Base-by-base conservation (phyloP, 2,888 invertebrate genomes). In the Andrena hattorfiana region DNA sequence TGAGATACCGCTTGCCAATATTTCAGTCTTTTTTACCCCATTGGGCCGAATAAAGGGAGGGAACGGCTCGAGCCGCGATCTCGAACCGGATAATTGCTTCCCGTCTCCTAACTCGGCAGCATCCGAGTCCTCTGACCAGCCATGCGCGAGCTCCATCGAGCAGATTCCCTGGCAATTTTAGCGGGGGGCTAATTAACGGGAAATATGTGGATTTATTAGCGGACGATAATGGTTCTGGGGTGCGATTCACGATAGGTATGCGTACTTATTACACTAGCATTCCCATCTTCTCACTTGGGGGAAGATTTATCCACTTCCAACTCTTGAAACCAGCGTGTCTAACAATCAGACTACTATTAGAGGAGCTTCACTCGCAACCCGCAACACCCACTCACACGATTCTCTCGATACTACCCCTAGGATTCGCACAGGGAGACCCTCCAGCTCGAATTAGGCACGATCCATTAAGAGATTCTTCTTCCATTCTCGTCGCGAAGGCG, bases 1-100 rank as follows among this genome's bases (percentile, higher is more conserved):
- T 92, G 93, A 94, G 93, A 94, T 94, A 93, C 93, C 92, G 94
- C 92, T 93, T 94, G 93, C 93, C 93, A 93, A 94, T 94, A 94
- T 93, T 94, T 93, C 93, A 93, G 91, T 91, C 88, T 91, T 93
- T 91, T 93, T 91, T 92, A 90, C 89, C 90, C 89, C 92, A 91
- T 91, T 91, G 90, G 89, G 73, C 86, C 81, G 89, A 88, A 89
- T 85, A 87, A 91, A 90, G 79, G 81, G 86, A 85, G 85, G 83
- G 84, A 77, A 80, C 85, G 79, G 77, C 80, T 83, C 85, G 87
- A 84, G 86, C 89, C 88, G 84, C 90, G 90, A 92, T 92, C 89
- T 89, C 91, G 89, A 90, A 87, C 86, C 91, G 92, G 90, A 91
- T 93, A 92, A 93, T 93, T 93, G 91, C 92, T 91, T 88, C 86